Percentiles rank a stretch among this genome's conserved stretches.
These are phyloP conservation scores for Drosophila saltans DNA, from an alignment of 1,140 invertebrate species.

Conservation along the genomic window DNA sequence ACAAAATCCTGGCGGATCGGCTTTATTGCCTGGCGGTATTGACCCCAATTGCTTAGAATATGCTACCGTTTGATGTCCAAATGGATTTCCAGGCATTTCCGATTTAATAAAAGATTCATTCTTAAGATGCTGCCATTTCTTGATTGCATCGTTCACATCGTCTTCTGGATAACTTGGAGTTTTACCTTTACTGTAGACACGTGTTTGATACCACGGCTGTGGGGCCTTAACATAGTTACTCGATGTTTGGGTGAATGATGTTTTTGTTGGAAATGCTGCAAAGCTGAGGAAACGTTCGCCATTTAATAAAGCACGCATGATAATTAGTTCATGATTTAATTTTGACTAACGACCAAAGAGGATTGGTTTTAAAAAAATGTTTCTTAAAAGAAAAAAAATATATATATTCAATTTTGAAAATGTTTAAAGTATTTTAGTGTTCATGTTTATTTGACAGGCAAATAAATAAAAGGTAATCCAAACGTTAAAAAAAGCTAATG, in stretches of 20 bases:
- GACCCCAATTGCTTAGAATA: not conserved
- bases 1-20: not conserved
- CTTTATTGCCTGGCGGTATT: not conserved
- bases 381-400: too few relatives aligned
- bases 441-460: not conserved
- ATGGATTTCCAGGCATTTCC: not conserved
- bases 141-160: not conserved
- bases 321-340: slow-evolving; percentile 5
- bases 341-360: not conserved
- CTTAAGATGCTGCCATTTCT: not conserved
- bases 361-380: not conserved
- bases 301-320: slow-evolving; percentile 28
- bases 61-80: not conserved
- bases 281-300: slow-evolving; percentile 10
- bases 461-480: not conserved
- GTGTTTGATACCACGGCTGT: not conserved
- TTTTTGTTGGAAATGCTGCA: not conserved
- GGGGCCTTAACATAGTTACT: not conserved
- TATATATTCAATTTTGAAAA: not conserved
- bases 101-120: not conserved
- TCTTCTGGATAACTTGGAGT: not conserved
- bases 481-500: too few relatives aligned
- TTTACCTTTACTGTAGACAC: not conserved
- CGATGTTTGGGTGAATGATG: not conserved
- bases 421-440: not conserved